phyloP scores from a whole-genome alignment of 2,797 vertebrate species.

The Coilia nasus region DNA sequence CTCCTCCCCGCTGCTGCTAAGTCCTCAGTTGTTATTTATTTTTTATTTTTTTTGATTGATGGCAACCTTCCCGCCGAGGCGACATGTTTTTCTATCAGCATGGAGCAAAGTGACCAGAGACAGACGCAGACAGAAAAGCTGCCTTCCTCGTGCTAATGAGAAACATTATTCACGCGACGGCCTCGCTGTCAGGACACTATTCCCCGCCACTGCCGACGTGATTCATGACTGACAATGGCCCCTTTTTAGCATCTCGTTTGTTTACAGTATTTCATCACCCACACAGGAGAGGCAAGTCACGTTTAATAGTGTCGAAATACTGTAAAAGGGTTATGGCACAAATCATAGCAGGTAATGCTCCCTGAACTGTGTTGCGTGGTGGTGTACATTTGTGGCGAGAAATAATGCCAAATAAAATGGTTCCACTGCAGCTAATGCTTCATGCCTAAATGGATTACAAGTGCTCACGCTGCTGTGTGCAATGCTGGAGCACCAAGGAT shows the following conservation, averaged over 20 bases:
- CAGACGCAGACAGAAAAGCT: slow-evolving; percentile 69
- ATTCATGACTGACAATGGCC: background rate
- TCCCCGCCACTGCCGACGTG: slow-evolving; percentile 6
- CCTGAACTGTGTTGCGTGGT: background rate
- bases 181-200: slow-evolving; percentile 70
- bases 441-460: slow-evolving; percentile 14
- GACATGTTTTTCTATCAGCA: slow-evolving; percentile 71
- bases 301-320: background rate
- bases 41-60: slow-evolving; percentile 66
- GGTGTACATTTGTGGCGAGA: background rate
- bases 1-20: background rate
- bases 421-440: background rate
- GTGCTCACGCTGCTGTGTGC: background rate
- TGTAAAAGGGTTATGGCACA: background rate
- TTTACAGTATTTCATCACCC: background rate
- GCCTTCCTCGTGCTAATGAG: slow-evolving; percentile 74
- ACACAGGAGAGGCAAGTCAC: background rate
- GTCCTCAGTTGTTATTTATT: background rate
- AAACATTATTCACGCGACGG: slow-evolving; percentile 77
- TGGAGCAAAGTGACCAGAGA: slow-evolving; percentile 76
- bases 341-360: background rate
- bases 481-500: background rate
- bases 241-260: background rate
- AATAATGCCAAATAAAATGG: background rate
- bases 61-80: slow-evolving; percentile 69